Evolutionary conservation across 2,888 invertebrate species (phyloP), one percentile per base, ranked within the genome.

Genomic region (Leptinotarsa juncta): DNA sequence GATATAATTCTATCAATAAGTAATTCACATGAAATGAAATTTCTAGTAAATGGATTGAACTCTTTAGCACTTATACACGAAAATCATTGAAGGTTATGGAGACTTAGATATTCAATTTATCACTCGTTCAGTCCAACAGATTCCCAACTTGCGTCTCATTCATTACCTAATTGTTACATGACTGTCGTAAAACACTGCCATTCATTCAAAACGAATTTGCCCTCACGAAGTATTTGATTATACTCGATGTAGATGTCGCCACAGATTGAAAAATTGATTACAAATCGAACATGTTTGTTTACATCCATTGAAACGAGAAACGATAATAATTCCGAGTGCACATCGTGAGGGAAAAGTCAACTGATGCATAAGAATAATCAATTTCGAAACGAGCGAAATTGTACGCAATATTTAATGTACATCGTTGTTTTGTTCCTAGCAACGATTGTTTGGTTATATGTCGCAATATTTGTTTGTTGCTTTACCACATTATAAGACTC

Each of bases 311-410:
- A 42, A 42, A 42, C 42, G 42, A 42, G 62, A 42, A 62, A 62
- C 62, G 2, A 62, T 32, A 62, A 26, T 32, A 62, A 32, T 42
- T 26, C 62, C 26, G n/a, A 16, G n/a, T 62, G 10, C 62, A 62
- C 42, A 42, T 62, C 62, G 42, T 26, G 32, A 62, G 26, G 26
- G n/a, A 62, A 15, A 62, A 32, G 62, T 32, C 16, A 26, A 7
- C 14, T 32, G 32, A 62, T 42, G 62, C 62, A 62, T 18, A 62
- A n/a, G 32, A 62, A 62, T 62, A 62, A 62, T 62, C 62, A 62
- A 42, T 62, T 62, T 32, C 42, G 62, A 42, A 62, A 62, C 12
- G 32, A n/a, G 32, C 62, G 5, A 16, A 62, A 32, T 62, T n/a
- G 14, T 57, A 62, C 16, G 62, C 62, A 62, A 32, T 42, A 62